Conservation (phyloP, 2,797 vertebrate species). For the Pitangus sulphuratus region DNA sequence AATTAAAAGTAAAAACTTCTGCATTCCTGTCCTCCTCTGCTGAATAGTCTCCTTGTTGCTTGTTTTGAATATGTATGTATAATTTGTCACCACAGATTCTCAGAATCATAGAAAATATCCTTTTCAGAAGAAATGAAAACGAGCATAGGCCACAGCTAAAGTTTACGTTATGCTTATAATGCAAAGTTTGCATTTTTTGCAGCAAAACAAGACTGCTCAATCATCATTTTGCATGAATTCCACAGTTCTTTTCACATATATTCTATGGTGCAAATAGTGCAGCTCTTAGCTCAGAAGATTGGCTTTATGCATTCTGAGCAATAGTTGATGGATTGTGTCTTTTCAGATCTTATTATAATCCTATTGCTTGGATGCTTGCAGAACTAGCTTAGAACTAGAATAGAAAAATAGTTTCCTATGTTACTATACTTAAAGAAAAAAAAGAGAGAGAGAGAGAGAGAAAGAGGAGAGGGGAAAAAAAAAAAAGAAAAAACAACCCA, state of each 20-base stretch:
- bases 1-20: neutral
- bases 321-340: neutral
- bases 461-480: accelerated
- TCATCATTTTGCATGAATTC: neutral
- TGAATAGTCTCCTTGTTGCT: neutral
- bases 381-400: neutral
- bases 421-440: neutral
- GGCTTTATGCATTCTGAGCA: slow-evolving; percentile 3
- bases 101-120: neutral
- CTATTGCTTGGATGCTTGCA: neutral
- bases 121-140: neutral
- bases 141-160: neutral
- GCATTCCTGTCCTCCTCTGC: neutral
- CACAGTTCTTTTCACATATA: neutral
- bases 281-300: neutral
- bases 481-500: neutral
- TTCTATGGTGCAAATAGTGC: neutral
- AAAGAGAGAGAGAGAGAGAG: neutral
- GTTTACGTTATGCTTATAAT: neutral
- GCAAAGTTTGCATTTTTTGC: slow-evolving; percentile 12
- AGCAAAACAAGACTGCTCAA: neutral
- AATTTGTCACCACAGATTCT: neutral
- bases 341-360: slow-evolving; percentile 2
- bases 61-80: slow-evolving; percentile 22
- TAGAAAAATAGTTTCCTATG: neutral